These are phyloP conservation scores for Hirundichthys speculiger DNA, from an alignment of 2,113 vertebrate species.

Conservation along the genomic window DNA sequence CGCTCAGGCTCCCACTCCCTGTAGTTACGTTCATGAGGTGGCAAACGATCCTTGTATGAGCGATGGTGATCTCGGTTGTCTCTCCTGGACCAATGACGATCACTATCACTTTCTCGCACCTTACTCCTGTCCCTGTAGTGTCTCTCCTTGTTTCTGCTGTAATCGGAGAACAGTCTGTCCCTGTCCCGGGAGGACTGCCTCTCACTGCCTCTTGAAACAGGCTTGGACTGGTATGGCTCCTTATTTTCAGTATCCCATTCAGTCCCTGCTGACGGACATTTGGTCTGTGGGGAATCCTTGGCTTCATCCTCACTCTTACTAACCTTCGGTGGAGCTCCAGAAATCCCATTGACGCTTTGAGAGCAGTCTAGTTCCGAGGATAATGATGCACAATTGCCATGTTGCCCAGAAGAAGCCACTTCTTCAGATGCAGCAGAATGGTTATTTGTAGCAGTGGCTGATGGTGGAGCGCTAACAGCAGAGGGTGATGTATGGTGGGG, in stretches of 20 bases:
- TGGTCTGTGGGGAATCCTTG: constrained; percentile 20
- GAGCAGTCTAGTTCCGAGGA: constrained; percentile 25
- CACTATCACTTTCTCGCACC: constrained; percentile 72
- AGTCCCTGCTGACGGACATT: constrained; percentile 12
- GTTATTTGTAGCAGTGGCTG: constrained; percentile 29
- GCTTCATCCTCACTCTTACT: constrained; percentile 17
- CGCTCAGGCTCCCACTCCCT: constrained; percentile 72
- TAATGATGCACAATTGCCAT: constrained; percentile 35
- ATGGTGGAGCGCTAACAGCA: constrained; percentile 34
- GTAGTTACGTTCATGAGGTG: constrained; percentile 77
- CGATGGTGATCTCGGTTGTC: constrained; percentile 69
- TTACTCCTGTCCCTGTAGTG: constrained; percentile 67
- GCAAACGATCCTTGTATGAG: constrained; percentile 76
- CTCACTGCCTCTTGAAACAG: constrained; percentile 36
- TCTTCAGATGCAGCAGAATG: constrained; percentile 25
- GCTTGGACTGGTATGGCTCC: constrained; percentile 43
- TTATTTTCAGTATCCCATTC: constrained; percentile 43
- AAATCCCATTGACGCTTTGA: constrained; percentile 17
- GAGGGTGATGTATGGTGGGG: constrained; percentile 29
- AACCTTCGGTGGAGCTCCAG: constrained; percentile 25
- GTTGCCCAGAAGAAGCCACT: constrained; percentile 22
- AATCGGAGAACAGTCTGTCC: constrained; percentile 41
- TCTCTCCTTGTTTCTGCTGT: constrained; percentile 53
- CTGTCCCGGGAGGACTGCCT: constrained; percentile 37
- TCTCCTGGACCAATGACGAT: constrained; percentile 69